These are phyloP conservation scores for Sphaeramia orbicularis DNA, from an alignment of 2,797 vertebrate genomes.

Conservation along the genomic window DNA sequence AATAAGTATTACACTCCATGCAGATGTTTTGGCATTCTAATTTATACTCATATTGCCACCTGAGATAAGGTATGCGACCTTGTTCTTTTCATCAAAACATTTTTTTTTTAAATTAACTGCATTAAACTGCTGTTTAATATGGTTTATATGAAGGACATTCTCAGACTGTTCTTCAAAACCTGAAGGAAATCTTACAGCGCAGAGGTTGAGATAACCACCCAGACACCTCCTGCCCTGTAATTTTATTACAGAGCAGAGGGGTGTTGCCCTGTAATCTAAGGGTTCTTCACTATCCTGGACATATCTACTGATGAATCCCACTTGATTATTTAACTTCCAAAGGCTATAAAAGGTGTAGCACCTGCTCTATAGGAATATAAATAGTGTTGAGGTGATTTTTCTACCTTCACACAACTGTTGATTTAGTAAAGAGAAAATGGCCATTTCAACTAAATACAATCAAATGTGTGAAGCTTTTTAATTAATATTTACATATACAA, in stretches of 20 bases:
- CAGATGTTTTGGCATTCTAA: slow-evolving; percentile 29
- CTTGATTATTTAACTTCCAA: too few relatives aligned
- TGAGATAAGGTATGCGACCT: not conserved
- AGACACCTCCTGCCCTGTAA: not conserved
- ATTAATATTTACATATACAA: too few relatives aligned
- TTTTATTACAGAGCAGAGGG: slow-evolving; percentile 3
- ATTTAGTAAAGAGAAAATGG: too few relatives aligned
- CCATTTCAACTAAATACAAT: too few relatives aligned
- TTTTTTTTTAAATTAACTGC: slow-evolving; percentile 14
- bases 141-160: not conserved
- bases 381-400: too few relatives aligned
- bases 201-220: not conserved
- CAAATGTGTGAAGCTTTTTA: too few relatives aligned
- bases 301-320: too few relatives aligned
- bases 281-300: too few relatives aligned
- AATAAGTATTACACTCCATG: slow-evolving; percentile 22
- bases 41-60: slow-evolving; percentile 17
- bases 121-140: not conserved
- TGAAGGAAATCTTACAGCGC: not conserved
- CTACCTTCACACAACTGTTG: too few relatives aligned
- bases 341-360: too few relatives aligned
- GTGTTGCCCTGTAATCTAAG: not conserved
- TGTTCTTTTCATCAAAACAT: slow-evolving; percentile 11
- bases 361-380: too few relatives aligned
- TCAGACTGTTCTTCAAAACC: not conserved